These are phyloP conservation scores for Penaeus indicus DNA, from an alignment of 1,140 invertebrate species.

Conservation along the genomic window DNA sequence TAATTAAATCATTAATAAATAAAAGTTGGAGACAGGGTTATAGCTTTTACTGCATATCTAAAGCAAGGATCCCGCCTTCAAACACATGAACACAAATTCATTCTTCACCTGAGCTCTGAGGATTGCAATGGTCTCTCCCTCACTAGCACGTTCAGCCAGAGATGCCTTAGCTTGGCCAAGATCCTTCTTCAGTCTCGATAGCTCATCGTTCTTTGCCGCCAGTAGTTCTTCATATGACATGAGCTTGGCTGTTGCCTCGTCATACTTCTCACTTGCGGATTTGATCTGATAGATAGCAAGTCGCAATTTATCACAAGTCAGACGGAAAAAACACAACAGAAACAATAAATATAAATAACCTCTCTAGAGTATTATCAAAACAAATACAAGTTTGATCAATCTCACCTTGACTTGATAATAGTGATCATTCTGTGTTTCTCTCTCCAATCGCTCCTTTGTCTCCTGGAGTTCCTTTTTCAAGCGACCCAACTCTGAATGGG, in stretches of 20 bases:
- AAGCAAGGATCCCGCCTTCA: no score
- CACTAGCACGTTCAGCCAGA: slow-evolving; percentile 62
- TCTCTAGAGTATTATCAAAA: neutral
- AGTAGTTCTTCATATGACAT: slow-evolving; percentile 66
- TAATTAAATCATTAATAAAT: no score
- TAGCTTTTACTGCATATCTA: no score
- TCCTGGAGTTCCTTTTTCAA: slow-evolving; percentile 59
- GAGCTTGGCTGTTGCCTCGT: slow-evolving; percentile 66
- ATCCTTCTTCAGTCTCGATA: slow-evolving; percentile 61
- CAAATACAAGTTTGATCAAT: neutral
- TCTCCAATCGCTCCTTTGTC: slow-evolving; percentile 40
- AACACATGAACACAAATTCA: neutral
- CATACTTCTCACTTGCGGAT: slow-evolving; percentile 64
- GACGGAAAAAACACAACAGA: neutral
- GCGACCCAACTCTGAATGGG: slow-evolving; percentile 39
- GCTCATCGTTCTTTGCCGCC: slow-evolving; percentile 66
- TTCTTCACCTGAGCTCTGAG: slow-evolving; percentile 66
- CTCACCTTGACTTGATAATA: slow-evolving; percentile 64
- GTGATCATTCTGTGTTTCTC: slow-evolving; percentile 62
- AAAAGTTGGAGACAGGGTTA: no score
- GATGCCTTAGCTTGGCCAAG: slow-evolving; percentile 62
- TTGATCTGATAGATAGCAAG: slow-evolving; percentile 52
- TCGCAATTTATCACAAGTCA: neutral
- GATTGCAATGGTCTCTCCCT: slow-evolving; percentile 66
- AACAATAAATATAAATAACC: neutral